Conservation (phyloP, 2,113 vertebrate genomes). For the Athene cunicularia region DNA sequence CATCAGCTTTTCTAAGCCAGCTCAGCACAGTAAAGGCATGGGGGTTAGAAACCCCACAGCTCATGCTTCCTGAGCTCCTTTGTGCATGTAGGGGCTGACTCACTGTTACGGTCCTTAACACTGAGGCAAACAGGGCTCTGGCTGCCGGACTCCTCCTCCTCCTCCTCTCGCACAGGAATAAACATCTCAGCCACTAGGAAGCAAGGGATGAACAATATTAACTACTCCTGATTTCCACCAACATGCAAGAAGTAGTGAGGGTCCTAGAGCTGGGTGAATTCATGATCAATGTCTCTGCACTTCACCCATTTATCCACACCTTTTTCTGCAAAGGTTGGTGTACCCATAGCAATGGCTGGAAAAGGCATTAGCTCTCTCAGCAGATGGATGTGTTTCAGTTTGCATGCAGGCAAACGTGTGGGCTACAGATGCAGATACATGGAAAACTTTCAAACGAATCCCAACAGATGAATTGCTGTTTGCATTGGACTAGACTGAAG, state of each 20-base stretch:
- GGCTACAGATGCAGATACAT: background rate
- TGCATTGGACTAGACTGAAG: background rate
- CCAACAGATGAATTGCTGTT: background rate
- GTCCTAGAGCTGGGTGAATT: background rate
- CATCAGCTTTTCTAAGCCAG: background rate
- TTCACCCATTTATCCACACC: too few relatives aligned
- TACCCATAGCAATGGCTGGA: background rate
- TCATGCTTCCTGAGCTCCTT: background rate
- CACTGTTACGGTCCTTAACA: background rate
- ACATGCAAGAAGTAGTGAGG: accelerated
- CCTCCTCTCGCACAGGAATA: background rate
- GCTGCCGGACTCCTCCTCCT: background rate
- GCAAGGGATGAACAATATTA: background rate
- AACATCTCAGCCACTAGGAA: background rate
- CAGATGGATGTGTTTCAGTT: accelerated
- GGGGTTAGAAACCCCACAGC: background rate
- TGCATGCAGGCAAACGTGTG: background rate
- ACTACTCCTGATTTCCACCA: background rate
- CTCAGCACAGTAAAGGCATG: background rate
- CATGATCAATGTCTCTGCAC: background rate
- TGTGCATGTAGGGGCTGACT: background rate
- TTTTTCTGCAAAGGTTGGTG: background rate
- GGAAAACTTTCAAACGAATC: background rate
- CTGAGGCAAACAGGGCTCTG: background rate
- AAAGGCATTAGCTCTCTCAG: background rate